Base-by-base conservation (phyloP, 1,140 invertebrate species). In the Ladona fulva region DNA sequence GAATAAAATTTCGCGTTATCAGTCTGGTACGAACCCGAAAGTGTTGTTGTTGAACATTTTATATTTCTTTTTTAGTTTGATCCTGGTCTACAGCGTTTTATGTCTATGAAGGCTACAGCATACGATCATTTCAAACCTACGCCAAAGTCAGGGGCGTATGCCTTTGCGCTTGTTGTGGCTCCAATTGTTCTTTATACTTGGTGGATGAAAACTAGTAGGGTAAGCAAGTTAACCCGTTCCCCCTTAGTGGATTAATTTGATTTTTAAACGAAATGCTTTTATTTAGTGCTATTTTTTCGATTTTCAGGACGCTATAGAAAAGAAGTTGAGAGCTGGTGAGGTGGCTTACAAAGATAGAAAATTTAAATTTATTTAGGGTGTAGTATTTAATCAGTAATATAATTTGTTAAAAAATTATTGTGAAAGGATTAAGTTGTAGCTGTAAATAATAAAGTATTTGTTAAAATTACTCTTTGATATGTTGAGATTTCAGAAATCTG, bases 81-180 rank as follows among this genome's bases (percentile, higher is more conserved):
- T 85, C 84, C 89, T 74, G 91, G 88, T 24, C 80, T 95, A 19
- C 89, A 93, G 81, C 88, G 92, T 78, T 94, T 89, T 81, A 84
- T 89, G 80, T 87, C 92, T 0, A 89, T 93, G 88, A 88, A 89
- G 84, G 87, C 88, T 0, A 89, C 86, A 6, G 85, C 88, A 66
- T 89, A 87, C 78, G 88, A 93, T 12, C 86, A 90, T 81, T 94
- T 94, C 83, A 90, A 88, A 81, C 88, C 91, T 24, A 92, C 88
- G 42, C 84, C 84, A 0, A 89, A 87, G 79, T 90, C 87, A 74
- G 85, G 86, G 78, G 80, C 86, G 12, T 85, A 85, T 74, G 89
- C 88, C 29, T 81, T 92, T 12, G 80, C 83, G 16, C 79, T 87
- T 1, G 83, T 90, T 22, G 80, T 92, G 29, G 77, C 90, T 0